phyloP scores from a whole-genome alignment of 1,140 invertebrate species.

The Drosophila seguyi region DNA sequence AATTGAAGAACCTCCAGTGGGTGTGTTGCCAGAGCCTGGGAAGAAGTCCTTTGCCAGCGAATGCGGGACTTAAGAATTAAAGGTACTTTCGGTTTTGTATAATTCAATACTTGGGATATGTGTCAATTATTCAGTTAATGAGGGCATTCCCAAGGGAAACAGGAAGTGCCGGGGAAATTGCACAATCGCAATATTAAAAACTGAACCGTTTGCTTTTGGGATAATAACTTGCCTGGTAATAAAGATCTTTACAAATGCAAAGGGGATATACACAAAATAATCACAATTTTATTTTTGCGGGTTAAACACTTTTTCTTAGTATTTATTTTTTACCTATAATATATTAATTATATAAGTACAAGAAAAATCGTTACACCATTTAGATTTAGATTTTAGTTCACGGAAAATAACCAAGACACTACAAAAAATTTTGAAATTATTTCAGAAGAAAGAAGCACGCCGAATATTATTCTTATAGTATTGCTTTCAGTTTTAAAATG shows the following conservation, averaged over 20 bases:
- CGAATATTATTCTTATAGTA: too few relatives aligned
- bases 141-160: constrained; percentile 25
- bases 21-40: constrained; percentile 58
- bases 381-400: too few relatives aligned
- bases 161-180: constrained; percentile 18
- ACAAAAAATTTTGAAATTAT: too few relatives aligned
- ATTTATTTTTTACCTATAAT: too few relatives aligned
- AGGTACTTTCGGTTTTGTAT: constrained; percentile 26
- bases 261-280: too few relatives aligned
- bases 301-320: too few relatives aligned
- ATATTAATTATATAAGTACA: too few relatives aligned
- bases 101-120: constrained; percentile 11
- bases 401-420: too few relatives aligned
- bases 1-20: constrained; percentile 69
- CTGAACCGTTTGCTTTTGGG: neutral
- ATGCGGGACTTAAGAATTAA: constrained; percentile 43
- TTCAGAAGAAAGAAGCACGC: too few relatives aligned
- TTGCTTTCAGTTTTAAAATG: too few relatives aligned
- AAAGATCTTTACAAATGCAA: constrained; percentile 1
- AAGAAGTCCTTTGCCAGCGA: constrained; percentile 29
- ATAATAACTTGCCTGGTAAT: neutral
- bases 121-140: constrained; percentile 32
- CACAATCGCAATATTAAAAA: neutral
- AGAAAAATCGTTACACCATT: too few relatives aligned
- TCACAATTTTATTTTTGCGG: neutral